A percentile compares a stretch with the other conserved stretches of the same genome.
phyloP scores from a whole-genome alignment of 2,888 invertebrate species.

The Tipula unca region DNA sequence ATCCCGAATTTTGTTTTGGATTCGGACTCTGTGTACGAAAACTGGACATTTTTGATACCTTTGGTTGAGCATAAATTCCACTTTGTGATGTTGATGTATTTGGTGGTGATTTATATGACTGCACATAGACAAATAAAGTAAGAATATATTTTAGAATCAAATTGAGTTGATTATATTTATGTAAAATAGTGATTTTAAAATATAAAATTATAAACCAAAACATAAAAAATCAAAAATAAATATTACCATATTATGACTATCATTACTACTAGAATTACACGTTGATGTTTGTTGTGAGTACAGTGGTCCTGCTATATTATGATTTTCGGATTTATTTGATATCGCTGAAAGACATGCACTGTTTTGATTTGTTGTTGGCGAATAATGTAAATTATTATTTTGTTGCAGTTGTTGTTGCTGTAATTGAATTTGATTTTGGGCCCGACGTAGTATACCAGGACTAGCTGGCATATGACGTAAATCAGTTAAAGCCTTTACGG shows the following conservation, averaged over 20 bases:
- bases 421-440: slow-evolving; percentile 29
- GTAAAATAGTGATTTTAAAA: not conserved
- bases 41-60: slow-evolving; percentile 41
- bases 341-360: not conserved
- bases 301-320: slow-evolving; percentile 17
- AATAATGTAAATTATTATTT: slow-evolving; percentile 21
- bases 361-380: not conserved
- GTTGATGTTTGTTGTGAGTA: slow-evolving; percentile 25
- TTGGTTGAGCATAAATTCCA: slow-evolving; percentile 43
- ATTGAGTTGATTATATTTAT: not conserved
- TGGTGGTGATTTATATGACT: slow-evolving; percentile 40
- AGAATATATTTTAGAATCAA: not conserved
- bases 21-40: slow-evolving; percentile 38
- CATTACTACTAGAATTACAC: slow-evolving; percentile 28
- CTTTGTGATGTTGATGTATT: slow-evolving; percentile 30
- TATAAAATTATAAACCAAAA: slow-evolving; percentile 1
- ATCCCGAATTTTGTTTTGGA: slow-evolving; percentile 40
- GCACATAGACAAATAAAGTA: slow-evolving; percentile 21
- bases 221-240: not conserved
- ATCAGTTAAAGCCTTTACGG: slow-evolving; percentile 76
- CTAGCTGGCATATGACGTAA: slow-evolving; percentile 81
- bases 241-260: slow-evolving; percentile 19
- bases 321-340: not conserved
- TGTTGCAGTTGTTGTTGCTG: slow-evolving; percentile 27
- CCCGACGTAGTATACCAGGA: slow-evolving; percentile 61